These are phyloP conservation scores for Cardiocondyla obscurior DNA, from an alignment of 1,140 invertebrate genomes.

Conservation along the genomic window DNA sequence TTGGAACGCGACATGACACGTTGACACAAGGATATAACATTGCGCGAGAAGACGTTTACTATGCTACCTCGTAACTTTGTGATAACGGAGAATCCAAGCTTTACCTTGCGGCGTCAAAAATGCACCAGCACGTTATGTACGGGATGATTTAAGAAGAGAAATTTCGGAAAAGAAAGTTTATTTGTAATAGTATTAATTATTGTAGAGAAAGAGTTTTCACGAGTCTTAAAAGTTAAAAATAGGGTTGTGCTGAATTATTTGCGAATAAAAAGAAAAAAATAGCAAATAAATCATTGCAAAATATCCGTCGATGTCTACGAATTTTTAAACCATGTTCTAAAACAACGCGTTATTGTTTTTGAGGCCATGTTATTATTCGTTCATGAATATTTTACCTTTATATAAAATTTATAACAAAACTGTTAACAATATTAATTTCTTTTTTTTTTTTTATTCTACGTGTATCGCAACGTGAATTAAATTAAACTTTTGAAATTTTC, in stretches of 20 bases:
- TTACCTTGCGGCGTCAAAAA: constrained; percentile 36
- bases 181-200: neutral
- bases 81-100: constrained; percentile 47
- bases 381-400: neutral
- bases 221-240: neutral
- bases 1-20: constrained; percentile 49
- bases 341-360: neutral
- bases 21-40: constrained; percentile 53
- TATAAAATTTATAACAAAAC: neutral
- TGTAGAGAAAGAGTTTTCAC: neutral
- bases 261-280: neutral
- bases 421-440: neutral
- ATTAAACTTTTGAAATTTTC: neutral
- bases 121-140: neutral
- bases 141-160: neutral
- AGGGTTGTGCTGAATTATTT: neutral
- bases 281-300: neutral
- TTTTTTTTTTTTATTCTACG: neutral
- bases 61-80: constrained; percentile 51
- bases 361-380: neutral
- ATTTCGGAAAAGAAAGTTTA: neutral
- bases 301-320: neutral
- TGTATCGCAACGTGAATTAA: neutral
- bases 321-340: neutral
- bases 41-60: constrained; percentile 31